Evolutionary conservation across 2,113 vertebrate genomes (phyloP), one percentile per base, ranked within the genome.

Genomic region (Forbesichthys papilliferus): DNA sequence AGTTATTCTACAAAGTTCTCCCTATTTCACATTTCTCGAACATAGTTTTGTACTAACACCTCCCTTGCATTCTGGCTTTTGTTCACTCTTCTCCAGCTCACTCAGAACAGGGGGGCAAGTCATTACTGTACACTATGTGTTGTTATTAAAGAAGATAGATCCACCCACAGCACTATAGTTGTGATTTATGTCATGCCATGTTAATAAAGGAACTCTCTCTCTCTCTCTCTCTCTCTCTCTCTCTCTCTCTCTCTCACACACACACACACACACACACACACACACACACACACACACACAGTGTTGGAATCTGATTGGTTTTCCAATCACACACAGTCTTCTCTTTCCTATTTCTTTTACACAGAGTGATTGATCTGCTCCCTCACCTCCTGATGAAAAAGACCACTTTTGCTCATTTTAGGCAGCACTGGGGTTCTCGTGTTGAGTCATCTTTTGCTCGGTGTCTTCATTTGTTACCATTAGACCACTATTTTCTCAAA

Each of bases 291-390:
- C 52, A 53, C 52, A 53, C 52, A 53, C 52, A 53, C 14, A 13
- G 36, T 42, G 49, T 14, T 12, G 4, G 49, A n/a, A 16, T 54
- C 14, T 54, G 27, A 27, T 27, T 27, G 27, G 52, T 8, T 34
- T 27, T 33, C 20, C 33, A 58, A 58, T 58, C 56, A 58, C 10
- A 34, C 9, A 11, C 20, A 27, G 9, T 58, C 56, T 58, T 9
- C 56, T 58, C 54, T 18, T 18, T 18, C 7, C 13, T 6, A 27
- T 57, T 33, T 74, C 66, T 65, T 48, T 42, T 61, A 48, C 61
- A 67, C 63, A 68, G 27, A 27, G n/a, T 75, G 73, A 83, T 82
- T 86, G 73, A 84, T 82, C 73, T 82, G 66, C 33, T 74, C 62
- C 67, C 70, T 48, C 65, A 47, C 55, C 42, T 67, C 58, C 61